A percentile compares a stretch with the other conserved stretches of the same genome.
Evolutionary conservation across 2,113 vertebrate species (phyloP).

Genomic region (Plotosus lineatus): DNA sequence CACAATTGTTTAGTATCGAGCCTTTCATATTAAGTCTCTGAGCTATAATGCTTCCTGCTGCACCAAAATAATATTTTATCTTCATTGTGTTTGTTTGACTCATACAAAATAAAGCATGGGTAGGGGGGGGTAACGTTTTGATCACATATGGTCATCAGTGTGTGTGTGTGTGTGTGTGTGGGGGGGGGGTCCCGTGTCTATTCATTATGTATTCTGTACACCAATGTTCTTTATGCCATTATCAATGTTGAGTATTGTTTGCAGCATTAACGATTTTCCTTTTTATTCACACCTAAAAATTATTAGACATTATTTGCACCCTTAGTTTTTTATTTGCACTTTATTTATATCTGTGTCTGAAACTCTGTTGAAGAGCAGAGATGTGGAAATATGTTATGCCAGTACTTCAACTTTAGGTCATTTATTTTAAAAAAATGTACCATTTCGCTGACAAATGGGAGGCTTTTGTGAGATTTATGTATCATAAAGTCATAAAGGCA

Average conservation of each 20-base stretch:
- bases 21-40: background rate
- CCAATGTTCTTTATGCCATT: background rate
- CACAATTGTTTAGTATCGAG: conserved; percentile 26
- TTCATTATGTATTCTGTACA: background rate
- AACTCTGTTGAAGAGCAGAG: conserved; percentile 19
- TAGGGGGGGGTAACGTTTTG: background rate
- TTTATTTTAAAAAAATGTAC: conserved; percentile 1
- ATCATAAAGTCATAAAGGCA: conserved; percentile 4
- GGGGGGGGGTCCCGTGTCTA: no score
- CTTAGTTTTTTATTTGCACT: conserved; percentile 36
- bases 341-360: conserved; percentile 28
- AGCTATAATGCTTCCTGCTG: no score
- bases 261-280: background rate
- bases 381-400: background rate
- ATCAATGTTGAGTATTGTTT: background rate
- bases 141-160: background rate
- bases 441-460: background rate
- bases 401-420: conserved; percentile 16
- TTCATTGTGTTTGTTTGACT: conserved; percentile 1
- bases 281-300: conserved; percentile 10
- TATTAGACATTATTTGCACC: conserved; percentile 41
- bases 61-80: background rate
- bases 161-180: no score
- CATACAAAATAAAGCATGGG: background rate
- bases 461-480: conserved; percentile 21